These are phyloP conservation scores for Coregonus suidteri DNA, from an alignment of 2,797 vertebrate genomes.

Conservation along the genomic window DNA sequence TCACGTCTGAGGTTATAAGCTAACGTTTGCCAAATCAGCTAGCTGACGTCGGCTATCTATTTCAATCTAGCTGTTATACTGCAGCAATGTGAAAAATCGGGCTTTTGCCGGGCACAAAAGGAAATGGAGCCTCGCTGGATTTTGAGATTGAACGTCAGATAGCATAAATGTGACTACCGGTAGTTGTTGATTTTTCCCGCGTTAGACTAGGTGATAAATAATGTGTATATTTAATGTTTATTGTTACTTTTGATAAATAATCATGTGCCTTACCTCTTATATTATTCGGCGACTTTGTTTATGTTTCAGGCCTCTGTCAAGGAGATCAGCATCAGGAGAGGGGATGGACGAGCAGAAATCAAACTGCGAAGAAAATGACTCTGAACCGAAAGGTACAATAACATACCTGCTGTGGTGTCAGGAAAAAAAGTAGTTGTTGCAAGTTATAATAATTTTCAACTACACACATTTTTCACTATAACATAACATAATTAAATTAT, in stretches of 20 bases:
- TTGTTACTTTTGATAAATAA: background rate
- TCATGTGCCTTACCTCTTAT: background rate
- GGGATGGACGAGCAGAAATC: constrained; percentile 98
- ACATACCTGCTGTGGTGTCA: background rate
- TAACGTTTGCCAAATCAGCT: constrained; percentile 3
- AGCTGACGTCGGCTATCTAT: constrained; percentile 6
- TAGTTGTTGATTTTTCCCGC: background rate
- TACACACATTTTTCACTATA: no score
- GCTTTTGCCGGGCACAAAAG: background rate
- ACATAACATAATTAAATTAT: no score
- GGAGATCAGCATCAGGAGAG: constrained; percentile 82
- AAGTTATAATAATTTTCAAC: no score
- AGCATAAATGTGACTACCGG: background rate
- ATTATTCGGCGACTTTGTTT: background rate
- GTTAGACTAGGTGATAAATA: background rate
- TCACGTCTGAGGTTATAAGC: background rate
- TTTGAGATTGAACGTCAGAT: background rate
- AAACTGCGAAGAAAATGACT: constrained; percentile 94
- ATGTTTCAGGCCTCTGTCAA: constrained; percentile 82
- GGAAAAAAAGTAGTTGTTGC: no score
- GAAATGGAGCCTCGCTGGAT: background rate
- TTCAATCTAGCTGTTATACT: background rate
- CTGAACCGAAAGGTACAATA: constrained; percentile 85
- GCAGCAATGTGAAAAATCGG: background rate
- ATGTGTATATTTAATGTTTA: background rate